phyloP scores from a whole-genome alignment of 2,888 invertebrate genomes.

The Phymatocera aterrima region DNA sequence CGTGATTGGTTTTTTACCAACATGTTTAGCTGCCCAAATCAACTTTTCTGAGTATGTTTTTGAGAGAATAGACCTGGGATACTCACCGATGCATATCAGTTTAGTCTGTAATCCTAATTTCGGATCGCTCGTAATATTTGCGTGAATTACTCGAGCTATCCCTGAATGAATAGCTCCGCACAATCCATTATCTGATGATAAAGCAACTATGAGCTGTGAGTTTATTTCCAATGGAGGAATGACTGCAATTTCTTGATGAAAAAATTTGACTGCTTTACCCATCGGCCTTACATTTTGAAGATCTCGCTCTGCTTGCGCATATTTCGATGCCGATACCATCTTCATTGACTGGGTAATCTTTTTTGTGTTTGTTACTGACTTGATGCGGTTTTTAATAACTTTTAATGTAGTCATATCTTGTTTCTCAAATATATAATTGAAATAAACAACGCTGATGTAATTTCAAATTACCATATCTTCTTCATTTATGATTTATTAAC shows the following conservation, averaged over 20 bases:
- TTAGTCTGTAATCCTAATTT: constrained; percentile 47
- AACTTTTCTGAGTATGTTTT: constrained; percentile 52
- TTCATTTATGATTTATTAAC: not conserved
- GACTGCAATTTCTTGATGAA: constrained; percentile 51
- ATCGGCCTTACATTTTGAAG: constrained; percentile 48
- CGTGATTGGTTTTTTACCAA: constrained; percentile 54
- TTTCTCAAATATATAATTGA: not conserved
- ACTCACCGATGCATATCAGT: constrained; percentile 55
- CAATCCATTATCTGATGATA: constrained; percentile 56
- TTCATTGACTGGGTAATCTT: constrained; percentile 58
- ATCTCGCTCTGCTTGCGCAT: constrained; percentile 52
- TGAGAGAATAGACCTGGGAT: constrained; percentile 52
- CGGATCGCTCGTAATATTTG: constrained; percentile 40
- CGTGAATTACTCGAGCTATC: constrained; percentile 50
- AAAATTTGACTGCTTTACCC: constrained; percentile 49
- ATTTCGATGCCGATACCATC: constrained; percentile 56
- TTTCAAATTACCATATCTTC: not conserved
- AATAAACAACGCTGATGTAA: not conserved
- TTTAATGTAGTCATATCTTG: constrained; percentile 55
- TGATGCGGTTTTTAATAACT: constrained; percentile 57
- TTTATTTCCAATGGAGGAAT: constrained; percentile 45
- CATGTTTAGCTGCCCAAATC: constrained; percentile 53
- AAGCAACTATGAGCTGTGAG: constrained; percentile 51
- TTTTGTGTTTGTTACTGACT: constrained; percentile 56
- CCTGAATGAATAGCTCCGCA: constrained; percentile 57